phyloP scores from a whole-genome alignment of 1,140 invertebrate genomes.

The Cydia strobilella region DNA sequence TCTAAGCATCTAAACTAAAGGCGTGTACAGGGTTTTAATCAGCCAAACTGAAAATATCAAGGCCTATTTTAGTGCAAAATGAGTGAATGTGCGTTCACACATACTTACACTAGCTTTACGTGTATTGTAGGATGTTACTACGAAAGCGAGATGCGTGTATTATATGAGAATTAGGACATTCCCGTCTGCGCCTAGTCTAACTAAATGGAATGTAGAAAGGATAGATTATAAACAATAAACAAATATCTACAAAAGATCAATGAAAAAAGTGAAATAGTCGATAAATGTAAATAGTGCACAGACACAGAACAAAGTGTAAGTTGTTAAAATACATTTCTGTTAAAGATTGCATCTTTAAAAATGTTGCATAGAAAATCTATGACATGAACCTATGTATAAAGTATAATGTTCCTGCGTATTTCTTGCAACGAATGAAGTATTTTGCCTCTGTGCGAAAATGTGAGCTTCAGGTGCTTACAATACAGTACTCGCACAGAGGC shows the following conservation, averaged over 20 bases:
- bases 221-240: conserved; percentile 36
- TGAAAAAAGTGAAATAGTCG: neutral
- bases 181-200: conserved; percentile 60
- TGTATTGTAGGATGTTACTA: conserved; percentile 59
- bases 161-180: conserved; percentile 71
- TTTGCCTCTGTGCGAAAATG: no score
- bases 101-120: conserved; percentile 44
- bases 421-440: no score
- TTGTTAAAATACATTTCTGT: neutral
- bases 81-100: conserved; percentile 34
- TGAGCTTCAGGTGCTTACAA: no score
- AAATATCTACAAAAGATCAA: neutral
- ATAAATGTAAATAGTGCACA: no score
- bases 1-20: conserved; percentile 18
- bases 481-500: no score
- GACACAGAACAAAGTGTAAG: neutral
- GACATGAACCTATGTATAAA: no score
- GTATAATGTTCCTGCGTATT: no score
- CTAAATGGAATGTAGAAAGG: conserved; percentile 43
- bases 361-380: no score
- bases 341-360: neutral
- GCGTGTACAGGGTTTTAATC: conserved; percentile 8
- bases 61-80: conserved; percentile 33
- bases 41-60: conserved; percentile 4
- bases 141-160: conserved; percentile 68